Conservation (phyloP, 2,888 invertebrate species). For the Lepidonotus clava region DNA sequence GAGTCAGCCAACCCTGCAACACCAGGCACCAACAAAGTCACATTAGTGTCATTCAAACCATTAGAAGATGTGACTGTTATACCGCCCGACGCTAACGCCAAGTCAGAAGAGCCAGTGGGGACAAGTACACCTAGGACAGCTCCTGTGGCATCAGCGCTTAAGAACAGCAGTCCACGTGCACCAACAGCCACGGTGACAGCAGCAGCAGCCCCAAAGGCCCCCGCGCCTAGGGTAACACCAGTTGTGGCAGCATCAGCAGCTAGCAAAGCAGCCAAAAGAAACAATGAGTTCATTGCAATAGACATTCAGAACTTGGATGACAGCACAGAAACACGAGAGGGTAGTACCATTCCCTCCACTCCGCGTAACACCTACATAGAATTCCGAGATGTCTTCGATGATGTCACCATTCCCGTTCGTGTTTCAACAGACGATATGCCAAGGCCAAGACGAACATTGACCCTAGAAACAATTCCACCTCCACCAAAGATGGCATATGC, state of each 20-base stretch:
- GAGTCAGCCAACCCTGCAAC: no score
- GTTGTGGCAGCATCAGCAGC: neutral
- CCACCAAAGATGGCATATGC: neutral
- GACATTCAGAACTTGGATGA: constrained; percentile 42
- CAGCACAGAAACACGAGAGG: neutral
- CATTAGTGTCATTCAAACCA: no score
- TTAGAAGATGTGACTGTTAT: no score
- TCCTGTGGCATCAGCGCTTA: neutral
- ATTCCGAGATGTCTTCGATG: constrained; percentile 20
- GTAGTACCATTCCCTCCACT: neutral
- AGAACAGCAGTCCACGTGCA: neutral
- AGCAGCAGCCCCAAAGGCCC: no score
- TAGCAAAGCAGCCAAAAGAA: neutral
- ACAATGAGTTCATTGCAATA: constrained; percentile 28
- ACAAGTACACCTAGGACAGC: neutral
- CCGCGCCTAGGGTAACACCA: neutral
- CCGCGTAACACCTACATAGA: constrained; percentile 4
- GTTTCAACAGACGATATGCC: neutral
- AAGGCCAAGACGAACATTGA: neutral
- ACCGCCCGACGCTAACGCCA: no score
- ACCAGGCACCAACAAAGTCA: no score
- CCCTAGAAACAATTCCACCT: neutral
- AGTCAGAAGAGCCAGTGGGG: no score
- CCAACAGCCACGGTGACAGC: neutral
- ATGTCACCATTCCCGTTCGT: constrained; percentile 28